Evolutionary conservation across 2,797 vertebrate species (phyloP), one percentile per base, ranked within the genome.

Genomic region (Rhynchotus rufescens): DNA sequence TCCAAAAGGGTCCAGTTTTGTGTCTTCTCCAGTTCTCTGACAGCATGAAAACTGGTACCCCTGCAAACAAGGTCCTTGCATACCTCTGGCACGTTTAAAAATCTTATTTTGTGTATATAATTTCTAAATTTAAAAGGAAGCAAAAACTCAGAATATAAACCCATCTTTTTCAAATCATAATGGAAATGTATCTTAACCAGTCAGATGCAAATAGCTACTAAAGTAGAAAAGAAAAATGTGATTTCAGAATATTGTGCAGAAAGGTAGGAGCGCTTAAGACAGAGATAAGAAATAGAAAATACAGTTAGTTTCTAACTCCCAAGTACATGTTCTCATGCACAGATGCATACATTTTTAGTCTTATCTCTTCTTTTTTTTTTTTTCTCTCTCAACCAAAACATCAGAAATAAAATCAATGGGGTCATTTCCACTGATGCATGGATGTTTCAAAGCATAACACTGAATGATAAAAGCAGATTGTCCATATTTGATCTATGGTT

Each of bases 381-480:
- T 1, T 34, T 17, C 10, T 65, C 15, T 1, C 6, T 15, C 8
- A 4, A 12, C 16, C 15, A 64, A 80, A 94, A 89, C 10, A 67
- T 85, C 57, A 61, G 60, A 76, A 67, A 36, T 83, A 85, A 87
- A 94, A 88, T 84, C 69, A 89, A 21, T 86, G 17, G 17, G 47
- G 20, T 79, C 4, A 54, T 85, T 91, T 88, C 56, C 42, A 85
- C 32, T 60, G 74, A 66, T 69, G 40, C 77, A 38, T 51, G 51
- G 74, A 79, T 82, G 73, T 90, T 89, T 73, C 54, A 93, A 85
- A 90, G 49, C 28, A 19, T 78, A 90, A 44, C 56, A 78, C 19
- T 80, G 86, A 86, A 76, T 90, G 75, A 56, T 85, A 89, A 87
- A 90, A 83, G 21, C 36, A 82, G 13, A 9, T 88, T 77, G 28